A percentile compares a stretch with the other conserved stretches of the same genome.
These are phyloP conservation scores for Operophtera brumata DNA, from an alignment of 2,888 invertebrate genomes.

Conservation along the genomic window DNA sequence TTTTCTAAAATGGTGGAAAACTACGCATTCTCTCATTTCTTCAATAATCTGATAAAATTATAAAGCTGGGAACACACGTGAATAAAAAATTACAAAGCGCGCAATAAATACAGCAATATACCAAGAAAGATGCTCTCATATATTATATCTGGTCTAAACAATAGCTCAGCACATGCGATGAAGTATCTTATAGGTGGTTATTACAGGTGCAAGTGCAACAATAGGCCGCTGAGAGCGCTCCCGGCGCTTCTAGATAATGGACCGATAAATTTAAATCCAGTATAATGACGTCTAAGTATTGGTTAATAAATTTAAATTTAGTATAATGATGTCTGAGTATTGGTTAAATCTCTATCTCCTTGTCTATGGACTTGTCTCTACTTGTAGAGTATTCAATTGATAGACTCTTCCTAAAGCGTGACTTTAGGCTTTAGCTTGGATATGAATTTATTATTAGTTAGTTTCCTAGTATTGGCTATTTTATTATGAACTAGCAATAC, in stretches of 20 bases:
- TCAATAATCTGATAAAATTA: neutral
- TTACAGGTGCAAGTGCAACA: slow-evolving; percentile 55
- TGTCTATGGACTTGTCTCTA: neutral
- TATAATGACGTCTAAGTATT: slow-evolving; percentile 48
- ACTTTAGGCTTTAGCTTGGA: neutral
- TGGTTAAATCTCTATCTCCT: slow-evolving; percentile 28
- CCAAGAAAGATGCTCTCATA: neutral
- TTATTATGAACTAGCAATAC: too few species aligned
- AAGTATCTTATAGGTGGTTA: neutral
- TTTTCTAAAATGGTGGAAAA: too few species aligned
- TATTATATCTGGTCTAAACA: slow-evolving; percentile 45
- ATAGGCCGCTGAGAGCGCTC: slow-evolving; percentile 38
- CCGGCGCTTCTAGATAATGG: slow-evolving; percentile 50
- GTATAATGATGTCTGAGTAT: slow-evolving; percentile 49
- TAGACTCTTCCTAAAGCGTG: neutral
- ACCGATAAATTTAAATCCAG: slow-evolving; percentile 59
- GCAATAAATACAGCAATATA: neutral
- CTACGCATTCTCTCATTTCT: neutral
- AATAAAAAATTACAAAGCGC: neutral
- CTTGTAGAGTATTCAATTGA: neutral
- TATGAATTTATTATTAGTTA: too few species aligned
- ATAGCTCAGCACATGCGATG: slow-evolving; percentile 42
- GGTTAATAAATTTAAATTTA: slow-evolving; percentile 55
- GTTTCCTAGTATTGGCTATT: too few species aligned
- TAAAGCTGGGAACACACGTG: neutral